Conservation (phyloP, 2,888 invertebrate genomes). For the Drosophila mayaguana region DNA sequence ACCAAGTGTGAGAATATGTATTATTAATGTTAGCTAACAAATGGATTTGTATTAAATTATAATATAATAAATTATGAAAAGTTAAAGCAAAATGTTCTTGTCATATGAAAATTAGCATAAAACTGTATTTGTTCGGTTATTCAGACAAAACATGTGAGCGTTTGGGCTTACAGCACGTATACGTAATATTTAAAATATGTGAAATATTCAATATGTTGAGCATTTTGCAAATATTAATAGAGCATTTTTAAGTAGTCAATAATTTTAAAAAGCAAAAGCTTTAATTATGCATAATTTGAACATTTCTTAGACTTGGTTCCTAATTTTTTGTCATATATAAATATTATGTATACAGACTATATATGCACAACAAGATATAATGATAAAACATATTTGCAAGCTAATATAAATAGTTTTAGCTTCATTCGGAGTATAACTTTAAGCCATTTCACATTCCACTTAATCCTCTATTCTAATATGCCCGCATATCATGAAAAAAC, state of each 20-base stretch:
- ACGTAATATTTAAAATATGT: neutral
- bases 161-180: neutral
- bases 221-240: too few species aligned
- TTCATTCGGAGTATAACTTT: too few species aligned
- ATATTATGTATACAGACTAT: too few species aligned
- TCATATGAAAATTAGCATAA: neutral
- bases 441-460: too few species aligned
- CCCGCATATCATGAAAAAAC: neutral
- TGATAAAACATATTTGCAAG: too few species aligned
- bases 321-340: too few species aligned
- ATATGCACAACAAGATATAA: too few species aligned
- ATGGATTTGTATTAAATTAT: neutral
- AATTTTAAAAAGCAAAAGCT: too few species aligned
- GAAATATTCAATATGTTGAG: neutral
- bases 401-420: too few species aligned
- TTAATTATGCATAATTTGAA: too few species aligned
- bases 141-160: neutral
- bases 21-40: neutral
- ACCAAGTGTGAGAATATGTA: neutral
- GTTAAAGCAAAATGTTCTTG: neutral
- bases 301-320: too few species aligned
- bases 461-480: neutral
- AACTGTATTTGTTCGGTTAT: neutral
- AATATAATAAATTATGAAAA: neutral
- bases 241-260: too few species aligned